A percentile compares a stretch with the other conserved stretches of the same genome.
Conservation (phyloP, 2,888 invertebrate species). For the Strigamia crassipes region DNA sequence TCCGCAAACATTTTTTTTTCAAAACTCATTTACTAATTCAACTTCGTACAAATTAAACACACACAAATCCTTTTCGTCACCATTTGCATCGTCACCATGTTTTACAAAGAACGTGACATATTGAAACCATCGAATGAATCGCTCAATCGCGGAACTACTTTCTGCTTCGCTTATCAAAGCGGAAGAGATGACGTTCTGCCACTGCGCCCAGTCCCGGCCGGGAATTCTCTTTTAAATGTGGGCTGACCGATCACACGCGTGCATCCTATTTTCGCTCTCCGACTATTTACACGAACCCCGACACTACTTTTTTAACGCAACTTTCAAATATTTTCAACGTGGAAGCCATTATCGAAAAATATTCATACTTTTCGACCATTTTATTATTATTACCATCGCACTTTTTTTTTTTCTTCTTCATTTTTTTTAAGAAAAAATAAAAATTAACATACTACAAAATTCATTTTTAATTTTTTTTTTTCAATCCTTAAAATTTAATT, state of each 20-base stretch:
- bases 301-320: not conserved
- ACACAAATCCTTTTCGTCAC: not conserved
- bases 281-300: not conserved
- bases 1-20: slow-evolving; percentile 53
- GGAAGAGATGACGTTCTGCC: not conserved
- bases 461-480: not conserved
- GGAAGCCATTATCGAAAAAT: too few relatives aligned
- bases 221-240: not conserved
- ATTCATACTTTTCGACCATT: not conserved
- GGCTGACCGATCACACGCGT: not conserved
- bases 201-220: not conserved
- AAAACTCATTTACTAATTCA: not conserved
- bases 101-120: not conserved
- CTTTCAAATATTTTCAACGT: not conserved
- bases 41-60: not conserved
- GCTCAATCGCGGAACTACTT: not conserved
- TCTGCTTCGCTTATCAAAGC: not conserved
- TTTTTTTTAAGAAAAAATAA: not conserved
- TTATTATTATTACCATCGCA: not conserved
- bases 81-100: slow-evolving; percentile 15
- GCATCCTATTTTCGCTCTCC: not conserved
- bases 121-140: not conserved
- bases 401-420: too few relatives aligned
- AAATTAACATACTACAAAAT: slow-evolving; percentile 7
- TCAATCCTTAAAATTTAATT: not conserved